phyloP scores from a whole-genome alignment of 2,888 invertebrate species.

The Stenotaenia linearis region DNA sequence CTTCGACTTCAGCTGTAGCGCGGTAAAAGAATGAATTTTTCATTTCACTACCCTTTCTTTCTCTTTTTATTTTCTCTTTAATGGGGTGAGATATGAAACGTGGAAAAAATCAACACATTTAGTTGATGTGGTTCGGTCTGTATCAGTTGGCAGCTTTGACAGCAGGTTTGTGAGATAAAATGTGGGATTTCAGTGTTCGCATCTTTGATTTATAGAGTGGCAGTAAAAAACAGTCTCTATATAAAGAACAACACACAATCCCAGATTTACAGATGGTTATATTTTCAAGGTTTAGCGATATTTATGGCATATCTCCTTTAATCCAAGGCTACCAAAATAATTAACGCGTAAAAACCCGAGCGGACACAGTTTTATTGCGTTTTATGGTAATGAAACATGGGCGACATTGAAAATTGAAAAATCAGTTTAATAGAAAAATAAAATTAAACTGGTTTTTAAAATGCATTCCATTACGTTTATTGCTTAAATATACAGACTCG shows the following conservation, averaged over 20 bases:
- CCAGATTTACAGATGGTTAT: background rate
- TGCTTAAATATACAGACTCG: background rate
- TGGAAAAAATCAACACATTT: background rate
- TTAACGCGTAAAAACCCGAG: too few species aligned
- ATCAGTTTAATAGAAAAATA: background rate
- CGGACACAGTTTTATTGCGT: too few species aligned
- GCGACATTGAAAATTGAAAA: background rate
- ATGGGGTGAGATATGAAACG: background rate
- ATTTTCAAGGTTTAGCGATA: background rate
- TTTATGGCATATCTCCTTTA: background rate
- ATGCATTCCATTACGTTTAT: background rate
- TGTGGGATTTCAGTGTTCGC: constrained; percentile 2
- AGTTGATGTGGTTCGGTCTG: constrained; percentile 3
- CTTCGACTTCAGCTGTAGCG: too few species aligned
- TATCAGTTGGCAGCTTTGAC: constrained; percentile 14
- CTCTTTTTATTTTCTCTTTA: background rate
- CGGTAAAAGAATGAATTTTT: too few species aligned
- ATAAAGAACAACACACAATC: background rate
- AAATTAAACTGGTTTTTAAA: background rate
- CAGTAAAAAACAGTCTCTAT: background rate
- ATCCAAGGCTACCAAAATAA: background rate
- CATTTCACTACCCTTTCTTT: background rate
- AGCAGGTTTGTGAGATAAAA: constrained; percentile 1
- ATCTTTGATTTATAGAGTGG: background rate
- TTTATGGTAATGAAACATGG: too few species aligned